Base-by-base conservation (phyloP, 2,797 vertebrate genomes). In the Melanotaenia pygmaea region DNA sequence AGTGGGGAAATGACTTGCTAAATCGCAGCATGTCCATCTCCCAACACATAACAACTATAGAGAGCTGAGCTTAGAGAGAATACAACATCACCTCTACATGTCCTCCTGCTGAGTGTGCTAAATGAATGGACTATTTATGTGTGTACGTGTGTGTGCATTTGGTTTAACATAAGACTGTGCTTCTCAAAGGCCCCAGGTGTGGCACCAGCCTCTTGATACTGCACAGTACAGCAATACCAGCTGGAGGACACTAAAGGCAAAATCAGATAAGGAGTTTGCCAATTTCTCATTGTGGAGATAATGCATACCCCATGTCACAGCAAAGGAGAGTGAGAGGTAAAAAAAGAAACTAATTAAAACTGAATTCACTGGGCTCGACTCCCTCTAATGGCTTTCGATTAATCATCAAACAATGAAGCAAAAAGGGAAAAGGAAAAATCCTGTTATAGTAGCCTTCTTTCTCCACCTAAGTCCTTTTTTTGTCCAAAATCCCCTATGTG, bases 301-400 rank as follows among this genome's bases (percentile, higher is more conserved):
- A 87, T 67, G 77, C 58, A 57, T 59, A 81, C 59, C 64, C 74
- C 38, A 80, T 86, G 85, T 89, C 90, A 89, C 77, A 72, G 81
- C 71, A 80, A 82, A 83, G 74, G 82, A 87, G 88, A 84, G 82
- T 30, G 72, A 76, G 40, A 77, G 71, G 57, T 82, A 81, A 88
- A 91, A 90, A 90, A 91, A 87, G 79, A 93, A 93, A 87, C 85
- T 86, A 92, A 94, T 95, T 93, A 93, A 92, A 89, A 83, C 62
- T 69, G 86, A 91, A 93, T 93, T 91, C 88, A 87, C 78, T 74
- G 86, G 86, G 80, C 83, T 80, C 53, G 47, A 83, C 81, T 89
- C 74, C 53, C 82, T 80, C 89, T 94, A 93, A 95, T 94, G 86
- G 87, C 63, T 85, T 94, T 94, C 87, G 87, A 94, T 94, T 93